phyloP scores from a whole-genome alignment of 2,888 invertebrate genomes.

The Masnerella sp. region DNA sequence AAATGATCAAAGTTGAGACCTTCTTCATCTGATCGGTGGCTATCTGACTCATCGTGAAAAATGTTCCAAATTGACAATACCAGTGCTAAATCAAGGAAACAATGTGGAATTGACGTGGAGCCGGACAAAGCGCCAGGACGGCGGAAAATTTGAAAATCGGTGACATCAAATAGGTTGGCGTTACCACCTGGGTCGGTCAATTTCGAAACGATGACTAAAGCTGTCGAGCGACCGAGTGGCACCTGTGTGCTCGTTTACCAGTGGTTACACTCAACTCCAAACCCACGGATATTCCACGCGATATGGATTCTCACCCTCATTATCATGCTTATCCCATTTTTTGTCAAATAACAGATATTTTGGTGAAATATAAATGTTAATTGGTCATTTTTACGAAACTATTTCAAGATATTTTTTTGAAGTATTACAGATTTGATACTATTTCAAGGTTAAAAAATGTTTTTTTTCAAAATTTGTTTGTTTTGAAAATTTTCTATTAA shows the following conservation, averaged over 20 bases:
- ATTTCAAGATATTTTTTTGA: background rate
- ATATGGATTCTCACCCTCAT: constrained; percentile 12
- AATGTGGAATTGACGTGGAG: background rate
- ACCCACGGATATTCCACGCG: constrained; percentile 21
- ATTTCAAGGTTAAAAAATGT: no score
- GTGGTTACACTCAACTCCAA: constrained; percentile 19
- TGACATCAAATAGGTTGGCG: constrained; percentile 28
- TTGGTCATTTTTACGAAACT: background rate
- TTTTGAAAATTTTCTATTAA: no score
- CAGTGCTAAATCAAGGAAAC: constrained; percentile 16
- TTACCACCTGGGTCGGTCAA: constrained; percentile 47
- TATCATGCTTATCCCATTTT: constrained; percentile 27
- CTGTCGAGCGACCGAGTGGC: constrained; percentile 19
- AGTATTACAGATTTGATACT: no score
- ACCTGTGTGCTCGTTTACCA: constrained; percentile 45
- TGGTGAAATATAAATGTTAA: no score
- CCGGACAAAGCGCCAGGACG: background rate
- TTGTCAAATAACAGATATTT: constrained; percentile 18
- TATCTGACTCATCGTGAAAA: constrained; percentile 18
- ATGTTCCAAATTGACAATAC: constrained; percentile 11
- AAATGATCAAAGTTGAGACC: background rate
- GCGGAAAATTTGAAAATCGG: constrained; percentile 40
- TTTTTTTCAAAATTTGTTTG: no score
- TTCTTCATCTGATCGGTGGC: constrained; percentile 1
- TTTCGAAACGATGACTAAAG: constrained; percentile 36